Evolutionary conservation across 2,113 vertebrate species (phyloP).

Genomic region (Jaculus jaculus): DNA sequence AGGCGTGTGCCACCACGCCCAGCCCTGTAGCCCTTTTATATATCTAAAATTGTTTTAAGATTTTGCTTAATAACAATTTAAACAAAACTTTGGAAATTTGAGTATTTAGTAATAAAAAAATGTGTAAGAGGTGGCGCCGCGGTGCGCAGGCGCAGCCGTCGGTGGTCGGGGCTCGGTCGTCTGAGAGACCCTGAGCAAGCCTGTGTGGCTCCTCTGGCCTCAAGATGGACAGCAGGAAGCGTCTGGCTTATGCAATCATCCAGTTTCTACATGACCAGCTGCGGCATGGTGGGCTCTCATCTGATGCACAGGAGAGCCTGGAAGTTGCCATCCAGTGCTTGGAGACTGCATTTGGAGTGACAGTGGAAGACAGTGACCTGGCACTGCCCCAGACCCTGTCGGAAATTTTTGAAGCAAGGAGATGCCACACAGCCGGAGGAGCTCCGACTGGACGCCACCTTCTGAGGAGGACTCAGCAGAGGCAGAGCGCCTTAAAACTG

Average conservation of each 20-base stretch:
- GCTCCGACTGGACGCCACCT: conserved; percentile 76
- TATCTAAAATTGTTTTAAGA: conserved; percentile 24
- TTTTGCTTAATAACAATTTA: not conserved
- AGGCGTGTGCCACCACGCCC: no score
- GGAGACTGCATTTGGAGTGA: conserved; percentile 95
- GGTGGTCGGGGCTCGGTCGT: no score
- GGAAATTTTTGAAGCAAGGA: conserved; percentile 90
- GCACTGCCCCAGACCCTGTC: conserved; percentile 90
- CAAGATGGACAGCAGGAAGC: conserved; percentile 94
- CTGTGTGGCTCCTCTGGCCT: rapidly evolving
- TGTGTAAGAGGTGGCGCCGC: not conserved
- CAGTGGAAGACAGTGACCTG: conserved; percentile 89
- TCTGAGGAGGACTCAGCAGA: conserved; percentile 91
- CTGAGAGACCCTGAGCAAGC: conserved; percentile 49
- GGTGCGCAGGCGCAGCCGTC: no score
- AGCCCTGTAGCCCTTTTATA: not conserved
- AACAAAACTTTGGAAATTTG: not conserved
- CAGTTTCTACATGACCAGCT: conserved; percentile 95
- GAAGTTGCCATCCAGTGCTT: conserved; percentile 98
- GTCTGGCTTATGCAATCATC: conserved; percentile 95
- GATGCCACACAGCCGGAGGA: conserved; percentile 81
- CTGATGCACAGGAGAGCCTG: conserved; percentile 95
- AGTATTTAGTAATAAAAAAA: not conserved
- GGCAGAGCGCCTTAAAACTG: conserved; percentile 94
- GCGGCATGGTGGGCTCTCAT: conserved; percentile 87